Percentiles rank a stretch among this genome's conserved stretches.
These are phyloP conservation scores for Sesamia inferens DNA, from an alignment of 2,888 invertebrate genomes.

Conservation along the genomic window DNA sequence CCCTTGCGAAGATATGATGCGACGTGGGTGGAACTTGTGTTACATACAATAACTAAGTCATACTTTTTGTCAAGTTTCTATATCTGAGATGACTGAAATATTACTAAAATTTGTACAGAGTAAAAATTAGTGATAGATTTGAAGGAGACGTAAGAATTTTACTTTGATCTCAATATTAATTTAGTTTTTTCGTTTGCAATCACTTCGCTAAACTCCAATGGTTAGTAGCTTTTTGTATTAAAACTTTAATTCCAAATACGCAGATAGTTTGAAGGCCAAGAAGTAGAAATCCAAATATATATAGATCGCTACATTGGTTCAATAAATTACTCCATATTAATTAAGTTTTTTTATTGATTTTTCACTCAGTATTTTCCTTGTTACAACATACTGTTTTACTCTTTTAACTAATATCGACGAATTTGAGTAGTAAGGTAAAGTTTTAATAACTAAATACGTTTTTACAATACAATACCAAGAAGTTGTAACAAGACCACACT, in stretches of 20 bases:
- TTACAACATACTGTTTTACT: not conserved
- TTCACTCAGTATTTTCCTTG: not conserved
- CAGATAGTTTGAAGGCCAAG: not conserved
- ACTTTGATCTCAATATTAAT: not conserved
- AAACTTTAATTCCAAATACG: no score
- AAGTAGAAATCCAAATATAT: not conserved
- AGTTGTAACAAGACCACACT: constrained; percentile 32
- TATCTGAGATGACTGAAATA: not conserved
- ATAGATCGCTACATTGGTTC: not conserved
- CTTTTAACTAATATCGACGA: not conserved
- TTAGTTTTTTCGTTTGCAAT: no score
- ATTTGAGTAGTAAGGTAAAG: not conserved
- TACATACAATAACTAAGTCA: constrained; percentile 14
- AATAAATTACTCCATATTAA: not conserved
- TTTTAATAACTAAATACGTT: constrained; percentile 17
- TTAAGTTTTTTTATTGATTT: not conserved
- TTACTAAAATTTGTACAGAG: not conserved
- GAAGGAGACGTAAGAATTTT: not conserved
- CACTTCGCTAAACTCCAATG: no score
- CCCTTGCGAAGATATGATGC: constrained; percentile 44
- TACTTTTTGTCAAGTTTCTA: constrained; percentile 32
- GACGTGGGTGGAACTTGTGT: constrained; percentile 57
- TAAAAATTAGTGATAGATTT: not conserved
- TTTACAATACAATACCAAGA: constrained; percentile 36
- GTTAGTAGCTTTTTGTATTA: no score